Base-by-base conservation (phyloP, 2,888 invertebrate genomes). In the Chrysomela aeneicollis region DNA sequence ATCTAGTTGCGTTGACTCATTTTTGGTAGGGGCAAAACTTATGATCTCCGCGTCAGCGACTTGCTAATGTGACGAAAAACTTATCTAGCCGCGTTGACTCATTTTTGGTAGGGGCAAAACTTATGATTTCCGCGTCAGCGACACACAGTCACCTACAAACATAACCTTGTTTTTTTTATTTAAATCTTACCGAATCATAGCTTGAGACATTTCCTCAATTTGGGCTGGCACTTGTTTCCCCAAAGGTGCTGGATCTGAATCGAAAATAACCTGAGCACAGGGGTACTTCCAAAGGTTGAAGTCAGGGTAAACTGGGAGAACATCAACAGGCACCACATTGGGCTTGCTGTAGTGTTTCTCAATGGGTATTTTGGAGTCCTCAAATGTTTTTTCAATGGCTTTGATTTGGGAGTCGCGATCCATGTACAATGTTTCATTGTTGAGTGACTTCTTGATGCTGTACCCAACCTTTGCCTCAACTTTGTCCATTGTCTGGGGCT, bases 391-490 rank as follows among this genome's bases (percentile, higher is more conserved):
- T 76, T 98, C 95, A 76, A 99, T 99, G 37, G 98, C 98, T 78
- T 92, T 92, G 74, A 99, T 95, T 85, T 99, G 98, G 77, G 95
- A 95, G 61, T 97, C 97, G 64, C 97, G 89, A 83, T 98, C 98
- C 91, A 97, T 93, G 82, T 97, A 98, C 26, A 97, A 83, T 0
- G 95, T 94, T 79, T 97, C 97, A 78, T 94, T 90, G 78, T 87
- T 88, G 74, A 94, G 88, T 79, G 92, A 92, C 83, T 97, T 97
- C 83, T 98, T 98, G 74, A 98, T 95, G 83, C 95, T 97, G 84
- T 95, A 98, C 79, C 98, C 99, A 62, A 99, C 97, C 89, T 97
- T 98, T 0, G 98, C 97, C 86, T 99, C 99, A 80, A 97, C 96
- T 86, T 98, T 97, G 79, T 98, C 98, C 87, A 94, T 92, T 72